A percentile compares a stretch with the other conserved stretches of the same genome.
Evolutionary conservation across 2,113 vertebrate genomes (phyloP).

Genomic region (Trematomus loennbergii): DNA sequence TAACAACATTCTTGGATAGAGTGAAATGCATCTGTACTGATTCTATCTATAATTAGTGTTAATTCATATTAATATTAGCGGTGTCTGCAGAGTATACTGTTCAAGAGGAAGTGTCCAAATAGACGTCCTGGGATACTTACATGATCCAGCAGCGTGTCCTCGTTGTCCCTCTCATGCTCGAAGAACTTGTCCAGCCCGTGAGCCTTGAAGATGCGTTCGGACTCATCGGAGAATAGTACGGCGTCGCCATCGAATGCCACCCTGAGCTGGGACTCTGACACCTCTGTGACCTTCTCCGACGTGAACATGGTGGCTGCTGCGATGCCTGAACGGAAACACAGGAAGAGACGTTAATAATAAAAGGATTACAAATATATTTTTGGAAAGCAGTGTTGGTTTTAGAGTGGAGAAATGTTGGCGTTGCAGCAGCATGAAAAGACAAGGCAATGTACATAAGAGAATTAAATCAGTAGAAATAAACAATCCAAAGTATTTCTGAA

Average conservation of each 20-base stretch:
- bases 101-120: neutral
- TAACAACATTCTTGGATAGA: neutral
- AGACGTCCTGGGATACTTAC: conserved; percentile 75
- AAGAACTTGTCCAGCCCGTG: conserved; percentile 98
- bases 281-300: conserved; percentile 86
- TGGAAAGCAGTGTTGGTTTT: neutral
- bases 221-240: conserved; percentile 97
- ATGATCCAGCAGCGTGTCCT: conserved; percentile 94
- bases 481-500: too few relatives aligned
- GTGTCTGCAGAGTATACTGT: neutral
- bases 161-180: conserved; percentile 92
- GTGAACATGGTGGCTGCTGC: conserved; percentile 98
- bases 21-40: neutral
- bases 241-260: conserved; percentile 97
- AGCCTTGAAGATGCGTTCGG: conserved; percentile 96
- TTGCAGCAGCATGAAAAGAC: too few relatives aligned
- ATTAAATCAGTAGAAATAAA: too few relatives aligned
- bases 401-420: neutral
- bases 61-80: neutral
- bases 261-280: conserved; percentile 92
- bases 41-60: neutral
- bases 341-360: neutral
- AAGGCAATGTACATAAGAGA: too few relatives aligned
- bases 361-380: too few relatives aligned
- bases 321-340: conserved; percentile 85